Conservation (phyloP, 2,888 invertebrate species). For the Therioaphis trifolii region DNA sequence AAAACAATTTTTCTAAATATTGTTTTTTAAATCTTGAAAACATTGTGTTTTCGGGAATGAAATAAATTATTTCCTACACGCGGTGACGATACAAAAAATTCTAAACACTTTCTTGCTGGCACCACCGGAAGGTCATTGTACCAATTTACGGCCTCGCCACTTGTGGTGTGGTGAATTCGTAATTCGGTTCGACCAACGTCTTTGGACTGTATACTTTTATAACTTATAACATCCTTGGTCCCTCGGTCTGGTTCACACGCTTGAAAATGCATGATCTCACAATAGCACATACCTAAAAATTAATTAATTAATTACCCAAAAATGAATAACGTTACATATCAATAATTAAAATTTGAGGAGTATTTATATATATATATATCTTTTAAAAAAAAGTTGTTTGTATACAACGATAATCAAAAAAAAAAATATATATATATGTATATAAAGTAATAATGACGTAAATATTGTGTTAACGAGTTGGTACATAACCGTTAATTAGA, state of each 20-base stretch:
- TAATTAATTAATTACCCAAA: too few species aligned
- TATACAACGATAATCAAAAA: too few species aligned
- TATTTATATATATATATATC: too few species aligned
- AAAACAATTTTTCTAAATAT: not conserved
- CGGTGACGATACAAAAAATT: not conserved
- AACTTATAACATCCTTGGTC: constrained; percentile 32
- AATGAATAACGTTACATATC: too few species aligned
- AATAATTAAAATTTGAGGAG: too few species aligned
- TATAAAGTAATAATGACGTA: too few species aligned
- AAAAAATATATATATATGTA: too few species aligned
- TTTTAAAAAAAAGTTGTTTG: too few species aligned
- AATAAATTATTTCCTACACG: not conserved
- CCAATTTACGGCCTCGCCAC: constrained; percentile 42
- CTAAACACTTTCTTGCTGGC: constrained; percentile 37
- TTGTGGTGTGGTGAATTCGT: constrained; percentile 49
- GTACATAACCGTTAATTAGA: not conserved
- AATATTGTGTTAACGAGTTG: not conserved
- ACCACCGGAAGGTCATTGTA: constrained; percentile 56
- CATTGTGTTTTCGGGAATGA: not conserved
- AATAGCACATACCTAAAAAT: not conserved
- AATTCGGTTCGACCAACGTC: constrained; percentile 37
- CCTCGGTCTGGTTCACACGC: constrained; percentile 45
- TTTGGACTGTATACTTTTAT: constrained; percentile 34
- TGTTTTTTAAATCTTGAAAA: not conserved
- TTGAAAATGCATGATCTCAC: not conserved